Base-by-base conservation (phyloP, 2,113 vertebrate species). In the Myotis yumanensis region DNA sequence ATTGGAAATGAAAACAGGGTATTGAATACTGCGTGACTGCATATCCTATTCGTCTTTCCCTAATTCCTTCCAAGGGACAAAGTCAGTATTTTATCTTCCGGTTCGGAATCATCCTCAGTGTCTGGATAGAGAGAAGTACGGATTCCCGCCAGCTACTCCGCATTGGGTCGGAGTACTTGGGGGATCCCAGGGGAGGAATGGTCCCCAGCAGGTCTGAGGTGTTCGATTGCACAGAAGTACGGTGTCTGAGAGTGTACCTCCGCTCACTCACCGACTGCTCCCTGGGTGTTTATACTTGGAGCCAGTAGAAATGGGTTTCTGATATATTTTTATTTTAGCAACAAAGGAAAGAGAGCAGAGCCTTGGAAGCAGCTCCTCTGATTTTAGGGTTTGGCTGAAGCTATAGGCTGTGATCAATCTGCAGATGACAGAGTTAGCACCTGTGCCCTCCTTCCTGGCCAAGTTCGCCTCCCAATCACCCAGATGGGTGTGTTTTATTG, bases 151-250 rank as follows among this genome's bases (percentile, higher is more conserved):
- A 5, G 48, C 43, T 15, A 2, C 4, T 62, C 23, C 1, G 4
- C 59, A 12, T 62, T 28, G 23, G 59, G 23, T 28, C 16, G 23
- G 6, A 16, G 43, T 20, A 7, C 2, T 17, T 0, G 7, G 11
- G 57, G 10, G 15, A 7, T 2, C 35, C 20, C 12, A 16, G 16
- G 18, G 25, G 5, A 43, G 30, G 9, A 48, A 48, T n/a, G 51
- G 35, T 2, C 2, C 69, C 3, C 11, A 16, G 9, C 0, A 7
- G 4, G 8, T 77, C 51, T 77, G n/a, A 46, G 3, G 46, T n/a
- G 4, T 18, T 28, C 5, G 51, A 12, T 73, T 86, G 20, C 79
- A 73, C 12, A 94, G n/a, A 91, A 91, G 54, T 28, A 4, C 2
- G 5, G 52, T 18, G 7, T 20, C 25, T 89, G 40, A 46, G 23